Evolutionary conservation across 2,113 vertebrate genomes (phyloP), one percentile per base, ranked within the genome.

Genomic region (Eurypyga helias): DNA sequence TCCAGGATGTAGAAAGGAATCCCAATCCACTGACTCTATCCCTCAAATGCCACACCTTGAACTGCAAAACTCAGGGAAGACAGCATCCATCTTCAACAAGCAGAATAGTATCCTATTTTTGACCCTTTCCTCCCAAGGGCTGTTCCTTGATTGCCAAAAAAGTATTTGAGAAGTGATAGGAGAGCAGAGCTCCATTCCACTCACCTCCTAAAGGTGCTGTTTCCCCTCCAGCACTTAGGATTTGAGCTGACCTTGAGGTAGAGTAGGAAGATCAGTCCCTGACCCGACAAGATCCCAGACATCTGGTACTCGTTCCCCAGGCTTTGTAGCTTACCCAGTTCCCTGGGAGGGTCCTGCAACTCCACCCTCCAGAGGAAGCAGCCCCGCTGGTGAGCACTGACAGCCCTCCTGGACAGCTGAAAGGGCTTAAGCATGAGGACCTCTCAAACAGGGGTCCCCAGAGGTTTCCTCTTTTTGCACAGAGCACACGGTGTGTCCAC

Each of bases 401-500:
- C 34, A 69, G 49, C 8, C 29, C 29, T 84, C 18, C 61, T 45
- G 16, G 17, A 1, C 21, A 77, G 6, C 33, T 72, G 52, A 55
- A 64, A 79, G 33, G 5, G 13, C 10, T 85, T 78, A 45, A 67
- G 51, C 17, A 12, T 4, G 24, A 82, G 20, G 21, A 62, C 10
- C 5, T 4, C 29, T 54, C 34, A 64, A 84, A 29, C 9, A 34
- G 2, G 7, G 3, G 2, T 67, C 25, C 9, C 13, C 13, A 46
- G 20, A 62, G 24, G 6, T 25, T 55, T 75, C 13, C 11, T 69
- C 19, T 17, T 60, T 41, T 52, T 52, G 9, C 25, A 48, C 10
- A 15, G 34, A 65, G 36, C 11, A 61, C 4, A 2, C 0, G 1
- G 10, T 31, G 11, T 43, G 25, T 13, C 25, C 19, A 1, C 51